Conservation (phyloP, 2,113 vertebrate genomes). For the Paradoxurus hermaphroditus region DNA sequence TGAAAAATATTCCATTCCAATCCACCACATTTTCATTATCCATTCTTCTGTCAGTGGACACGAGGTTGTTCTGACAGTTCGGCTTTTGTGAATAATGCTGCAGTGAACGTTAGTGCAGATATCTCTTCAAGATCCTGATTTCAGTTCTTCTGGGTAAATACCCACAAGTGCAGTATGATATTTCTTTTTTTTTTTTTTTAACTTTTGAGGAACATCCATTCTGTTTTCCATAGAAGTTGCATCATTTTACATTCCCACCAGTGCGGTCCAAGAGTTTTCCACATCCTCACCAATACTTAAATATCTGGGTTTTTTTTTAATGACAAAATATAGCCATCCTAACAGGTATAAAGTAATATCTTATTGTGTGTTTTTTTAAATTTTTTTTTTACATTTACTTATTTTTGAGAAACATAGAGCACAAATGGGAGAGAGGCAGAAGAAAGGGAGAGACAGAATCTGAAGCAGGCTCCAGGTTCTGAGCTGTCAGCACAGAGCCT, state of each 20-base stretch:
- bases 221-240: not conserved
- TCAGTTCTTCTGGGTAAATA: not conserved
- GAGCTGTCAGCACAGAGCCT: too few species aligned
- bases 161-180: not conserved
- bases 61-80: not conserved
- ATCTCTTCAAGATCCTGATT: not conserved
- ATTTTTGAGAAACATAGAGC: too few species aligned
- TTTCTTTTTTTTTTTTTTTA: not conserved
- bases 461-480: too few species aligned
- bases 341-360: not conserved
- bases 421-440: too few species aligned
- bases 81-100: not conserved
- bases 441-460: too few species aligned
- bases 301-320: not conserved
- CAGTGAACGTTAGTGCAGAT: not conserved
- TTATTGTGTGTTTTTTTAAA: too few species aligned
- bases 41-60: not conserved
- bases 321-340: not conserved
- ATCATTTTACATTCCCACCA: not conserved
- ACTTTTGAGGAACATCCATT: not conserved
- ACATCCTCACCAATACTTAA: not conserved
- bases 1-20: not conserved
- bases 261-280: not conserved
- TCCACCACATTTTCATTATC: not conserved
- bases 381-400: too few species aligned